Percentiles rank a stretch among this genome's conserved stretches.
Evolutionary conservation across 2,888 invertebrate species (phyloP).

Genomic region (Polia nebulosa): DNA sequence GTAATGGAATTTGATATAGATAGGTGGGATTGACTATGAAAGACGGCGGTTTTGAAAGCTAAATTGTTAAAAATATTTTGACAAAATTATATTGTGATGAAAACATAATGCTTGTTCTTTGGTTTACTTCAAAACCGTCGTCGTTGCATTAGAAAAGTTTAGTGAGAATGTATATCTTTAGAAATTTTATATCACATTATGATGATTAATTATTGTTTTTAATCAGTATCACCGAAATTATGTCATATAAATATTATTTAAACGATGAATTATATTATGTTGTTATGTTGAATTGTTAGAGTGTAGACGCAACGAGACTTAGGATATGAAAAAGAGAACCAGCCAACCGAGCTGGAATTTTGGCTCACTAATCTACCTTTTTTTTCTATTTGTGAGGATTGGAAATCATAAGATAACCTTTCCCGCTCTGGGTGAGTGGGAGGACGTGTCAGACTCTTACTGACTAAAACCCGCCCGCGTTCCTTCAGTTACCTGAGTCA

Average conservation of each 20-base stretch:
- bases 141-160: constrained; percentile 25
- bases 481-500: no score
- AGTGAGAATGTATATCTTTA: constrained; percentile 61
- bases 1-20: constrained; percentile 36
- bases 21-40: constrained; percentile 2
- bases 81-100: neutral
- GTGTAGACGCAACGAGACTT: constrained; percentile 3
- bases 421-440: no score
- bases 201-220: constrained; percentile 16
- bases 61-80: neutral
- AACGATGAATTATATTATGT: constrained; percentile 15
- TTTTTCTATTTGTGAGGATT: no score
- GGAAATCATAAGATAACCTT: no score
- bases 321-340: no score
- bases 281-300: constrained; percentile 20
- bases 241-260: constrained; percentile 27
- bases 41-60: constrained; percentile 13
- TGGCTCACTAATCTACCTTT: no score
- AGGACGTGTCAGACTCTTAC: no score
- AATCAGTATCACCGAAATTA: constrained; percentile 14
- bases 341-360: no score
- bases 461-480: no score
- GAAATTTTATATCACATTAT: constrained; percentile 19
- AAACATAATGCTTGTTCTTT: neutral
- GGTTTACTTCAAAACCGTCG: constrained; percentile 18